Evolutionary conservation across 53 echinoderm and acorn worm species (phyloP), one percentile per base, ranked within the genome.

Genomic region (Paracentrotus lividus): DNA sequence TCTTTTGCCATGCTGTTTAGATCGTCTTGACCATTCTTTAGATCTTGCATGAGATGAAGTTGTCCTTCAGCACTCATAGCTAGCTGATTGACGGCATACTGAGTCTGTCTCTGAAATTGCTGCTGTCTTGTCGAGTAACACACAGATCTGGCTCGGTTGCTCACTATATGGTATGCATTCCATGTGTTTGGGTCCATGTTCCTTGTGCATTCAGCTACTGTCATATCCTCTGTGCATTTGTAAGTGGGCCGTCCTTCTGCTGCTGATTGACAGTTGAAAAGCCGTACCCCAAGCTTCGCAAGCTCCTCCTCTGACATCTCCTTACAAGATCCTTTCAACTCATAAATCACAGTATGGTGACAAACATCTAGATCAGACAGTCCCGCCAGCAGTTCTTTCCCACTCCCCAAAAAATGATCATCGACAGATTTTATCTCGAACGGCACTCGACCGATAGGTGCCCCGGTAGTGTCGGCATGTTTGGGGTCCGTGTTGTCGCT

Each of bases 81-180:
- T n/a, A 99, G 94, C n/a, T 96, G 96, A 84, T 95, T 97, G 88
- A 99, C 99, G 14, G 99, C 96, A 45, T 94, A 93, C 88, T 96
- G 95, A 2, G 99, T 99, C 96, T 97, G 96, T 20, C 95, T 55
- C 87, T 99, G 99, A 67, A 97, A 99, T 93, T 99, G 99, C 90
- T 97, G 97, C 86, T 99, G 99, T 52, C 97, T 81, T 21, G 96
- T 97, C 5, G 97, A 92, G 72, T 99, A 99, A 88, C 99, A 99
- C 20, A 99, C 99, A 7, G 97, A 97, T n/a, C 97, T 90, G 23
- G 97, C 97, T 64, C 97, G 88, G 85, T 99, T 97, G 88, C 99
- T 99, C 49, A 99, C 96, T 16, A 99, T 99, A 53, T 97, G 97
- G 85, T 99, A 99, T 29, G 99, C 96, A 93, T 99, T 99, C 99